phyloP scores from a whole-genome alignment of 2,888 invertebrate genomes.

The Pogonocherus hispidulus region DNA sequence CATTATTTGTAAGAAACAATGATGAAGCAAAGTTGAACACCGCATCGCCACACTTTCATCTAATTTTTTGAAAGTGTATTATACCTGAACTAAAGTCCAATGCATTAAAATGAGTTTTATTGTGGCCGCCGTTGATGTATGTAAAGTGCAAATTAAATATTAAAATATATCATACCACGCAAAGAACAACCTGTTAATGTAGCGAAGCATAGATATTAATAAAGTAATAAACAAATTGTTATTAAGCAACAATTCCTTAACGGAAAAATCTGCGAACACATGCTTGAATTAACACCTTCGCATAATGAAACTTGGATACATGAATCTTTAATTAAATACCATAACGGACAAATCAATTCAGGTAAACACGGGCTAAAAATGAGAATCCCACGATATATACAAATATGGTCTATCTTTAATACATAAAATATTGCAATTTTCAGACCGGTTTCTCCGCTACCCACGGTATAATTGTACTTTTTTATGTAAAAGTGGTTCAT shows the following conservation, averaged over 20 bases:
- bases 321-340: constrained; percentile 49
- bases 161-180: constrained; percentile 24
- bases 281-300: constrained; percentile 49
- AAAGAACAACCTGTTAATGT: constrained; percentile 21
- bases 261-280: constrained; percentile 38
- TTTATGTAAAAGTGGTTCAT: constrained; percentile 56
- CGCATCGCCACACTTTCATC: too few relatives aligned
- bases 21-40: too few relatives aligned
- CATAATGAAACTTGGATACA: constrained; percentile 35
- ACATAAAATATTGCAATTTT: constrained; percentile 65
- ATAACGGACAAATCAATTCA: constrained; percentile 47
- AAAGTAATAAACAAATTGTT: constrained; percentile 25
- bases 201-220: constrained; percentile 20
- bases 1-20: too few relatives aligned
- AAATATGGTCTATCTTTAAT: constrained; percentile 63
- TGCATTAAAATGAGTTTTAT: too few relatives aligned
- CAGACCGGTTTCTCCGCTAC: constrained; percentile 64
- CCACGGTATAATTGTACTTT: constrained; percentile 59
- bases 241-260: constrained; percentile 38
- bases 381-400: constrained; percentile 59
- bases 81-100: too few relatives aligned
- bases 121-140: background rate
- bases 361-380: constrained; percentile 51
- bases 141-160: constrained; percentile 17
- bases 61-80: too few relatives aligned